Conservation (phyloP, 2,797 vertebrate species). For the Tangara arthus region DNA sequence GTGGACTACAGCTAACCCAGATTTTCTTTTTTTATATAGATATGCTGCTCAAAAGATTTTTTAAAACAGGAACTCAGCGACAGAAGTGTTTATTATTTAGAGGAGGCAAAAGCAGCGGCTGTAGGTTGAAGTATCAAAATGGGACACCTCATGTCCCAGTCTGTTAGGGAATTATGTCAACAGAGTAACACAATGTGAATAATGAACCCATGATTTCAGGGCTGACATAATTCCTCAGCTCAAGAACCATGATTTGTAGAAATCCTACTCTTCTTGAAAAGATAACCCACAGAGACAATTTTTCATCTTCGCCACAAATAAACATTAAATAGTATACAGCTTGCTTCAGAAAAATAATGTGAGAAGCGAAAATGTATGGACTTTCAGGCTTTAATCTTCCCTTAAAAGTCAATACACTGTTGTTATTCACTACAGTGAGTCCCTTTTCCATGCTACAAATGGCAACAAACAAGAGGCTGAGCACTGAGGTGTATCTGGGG, state of each 20-base stretch:
- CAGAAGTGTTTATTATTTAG: constrained; percentile 11
- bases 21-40: neutral
- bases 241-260: neutral
- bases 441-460: neutral
- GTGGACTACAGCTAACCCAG: neutral
- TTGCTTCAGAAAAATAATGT: constrained; percentile 14
- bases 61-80: neutral
- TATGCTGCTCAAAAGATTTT: neutral
- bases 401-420: neutral
- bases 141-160: constrained; percentile 32
- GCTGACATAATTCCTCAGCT: constrained; percentile 42
- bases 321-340: neutral
- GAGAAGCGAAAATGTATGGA: neutral
- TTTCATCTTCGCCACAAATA: neutral
- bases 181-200: constrained; percentile 20
- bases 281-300: constrained; percentile 3
- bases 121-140: constrained; percentile 31
- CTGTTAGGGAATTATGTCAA: constrained; percentile 59
- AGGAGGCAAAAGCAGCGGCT: neutral
- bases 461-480: neutral
- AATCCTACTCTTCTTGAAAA: neutral
- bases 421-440: neutral
- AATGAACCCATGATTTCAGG: constrained; percentile 44
- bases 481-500: neutral
- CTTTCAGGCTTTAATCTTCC: neutral